These are phyloP conservation scores for Ceratosolen solmsi DNA, from an alignment of 1,140 invertebrate genomes.

Conservation along the genomic window DNA sequence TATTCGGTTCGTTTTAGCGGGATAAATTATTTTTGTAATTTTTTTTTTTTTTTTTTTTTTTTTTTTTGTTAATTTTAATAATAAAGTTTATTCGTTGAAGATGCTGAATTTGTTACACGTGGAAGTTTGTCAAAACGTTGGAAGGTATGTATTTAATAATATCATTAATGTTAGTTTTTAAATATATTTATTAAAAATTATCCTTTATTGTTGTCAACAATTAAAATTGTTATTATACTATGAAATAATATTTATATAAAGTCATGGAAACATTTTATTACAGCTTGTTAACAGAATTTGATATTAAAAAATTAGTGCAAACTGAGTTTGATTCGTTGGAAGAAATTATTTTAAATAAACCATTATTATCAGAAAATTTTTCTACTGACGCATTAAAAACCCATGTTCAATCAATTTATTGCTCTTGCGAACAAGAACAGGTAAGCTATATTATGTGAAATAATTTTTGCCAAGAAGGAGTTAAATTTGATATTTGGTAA, in stretches of 20 bases:
- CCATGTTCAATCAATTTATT: conserved; percentile 64
- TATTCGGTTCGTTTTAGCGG: conserved; percentile 2
- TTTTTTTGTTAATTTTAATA: too few species aligned
- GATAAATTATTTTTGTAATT: conserved; percentile 23
- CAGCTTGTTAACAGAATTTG: conserved; percentile 27
- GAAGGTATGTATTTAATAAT: conserved; percentile 54
- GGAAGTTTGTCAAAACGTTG: conserved; percentile 64
- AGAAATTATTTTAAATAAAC: conserved; percentile 54
- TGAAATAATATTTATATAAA: neutral
- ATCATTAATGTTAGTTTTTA: neutral
- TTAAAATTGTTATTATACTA: too few species aligned
- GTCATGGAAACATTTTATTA: conserved; percentile 14
- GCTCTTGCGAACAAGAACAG: conserved; percentile 52
- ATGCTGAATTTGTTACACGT: conserved; percentile 61
- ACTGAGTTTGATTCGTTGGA: conserved; percentile 55
- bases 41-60: conserved; percentile 8
- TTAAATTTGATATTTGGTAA: conserved; percentile 6
- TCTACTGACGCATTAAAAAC: conserved; percentile 52
- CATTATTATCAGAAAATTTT: conserved; percentile 54
- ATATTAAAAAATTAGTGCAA: conserved; percentile 56
- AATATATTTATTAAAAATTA: neutral
- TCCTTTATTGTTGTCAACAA: too few species aligned
- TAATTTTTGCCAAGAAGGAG: neutral
- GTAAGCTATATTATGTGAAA: conserved; percentile 16
- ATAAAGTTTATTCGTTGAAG: conserved; percentile 3